Evolutionary conservation across 2,113 vertebrate genomes (phyloP).

Genomic region (Pyrgilauda ruficollis): DNA sequence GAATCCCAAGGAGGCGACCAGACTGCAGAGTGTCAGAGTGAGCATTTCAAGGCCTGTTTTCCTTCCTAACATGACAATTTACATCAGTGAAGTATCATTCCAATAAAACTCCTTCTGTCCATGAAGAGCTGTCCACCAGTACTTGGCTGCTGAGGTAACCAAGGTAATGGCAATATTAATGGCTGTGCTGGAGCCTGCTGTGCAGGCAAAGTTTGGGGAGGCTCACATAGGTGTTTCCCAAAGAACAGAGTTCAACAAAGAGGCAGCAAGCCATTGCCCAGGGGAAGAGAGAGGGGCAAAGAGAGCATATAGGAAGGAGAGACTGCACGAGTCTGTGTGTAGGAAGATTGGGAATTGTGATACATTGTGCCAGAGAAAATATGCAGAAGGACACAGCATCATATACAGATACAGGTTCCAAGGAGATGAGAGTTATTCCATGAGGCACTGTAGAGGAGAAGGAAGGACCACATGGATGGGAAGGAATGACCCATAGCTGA

Average conservation of each 20-base stretch:
- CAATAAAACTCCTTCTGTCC: neutral
- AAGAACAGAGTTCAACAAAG: neutral
- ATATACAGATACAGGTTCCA: neutral
- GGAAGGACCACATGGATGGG: neutral
- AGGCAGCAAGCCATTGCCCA: neutral
- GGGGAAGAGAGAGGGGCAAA: neutral
- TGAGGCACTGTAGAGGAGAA: neutral
- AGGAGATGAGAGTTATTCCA: neutral
- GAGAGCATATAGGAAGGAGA: neutral
- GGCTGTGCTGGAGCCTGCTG: neutral
- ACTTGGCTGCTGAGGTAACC: neutral
- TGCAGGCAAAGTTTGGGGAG: neutral
- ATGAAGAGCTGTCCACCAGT: neutral
- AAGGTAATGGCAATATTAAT: neutral
- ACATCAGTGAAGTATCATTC: neutral
- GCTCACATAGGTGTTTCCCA: neutral
- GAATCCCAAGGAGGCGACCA: neutral
- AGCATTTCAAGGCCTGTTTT: neutral
- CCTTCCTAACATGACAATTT: neutral
- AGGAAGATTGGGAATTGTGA: neutral
- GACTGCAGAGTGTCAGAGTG: neutral
- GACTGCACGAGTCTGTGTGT: rapidly evolving
- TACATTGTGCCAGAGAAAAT: neutral
- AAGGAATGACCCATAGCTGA: neutral
- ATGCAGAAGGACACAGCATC: neutral